A percentile compares a stretch with the other conserved stretches of the same genome.
Evolutionary conservation across 2,797 vertebrate genomes (phyloP).

Genomic region (Liasis olivaceus): DNA sequence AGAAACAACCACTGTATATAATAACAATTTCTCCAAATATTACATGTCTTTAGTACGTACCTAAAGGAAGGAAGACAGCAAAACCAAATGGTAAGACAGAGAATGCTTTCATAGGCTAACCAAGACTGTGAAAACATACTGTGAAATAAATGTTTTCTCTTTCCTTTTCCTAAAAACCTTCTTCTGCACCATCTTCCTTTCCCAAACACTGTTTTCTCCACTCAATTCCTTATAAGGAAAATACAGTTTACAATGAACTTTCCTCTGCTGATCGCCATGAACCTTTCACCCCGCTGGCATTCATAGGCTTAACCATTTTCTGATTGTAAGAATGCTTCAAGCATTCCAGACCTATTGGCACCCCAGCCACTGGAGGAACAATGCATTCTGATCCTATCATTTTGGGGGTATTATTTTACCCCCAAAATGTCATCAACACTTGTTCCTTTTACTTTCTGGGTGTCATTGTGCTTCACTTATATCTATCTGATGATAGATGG

Average conservation of each 20-base stretch:
- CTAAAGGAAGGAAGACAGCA: background rate
- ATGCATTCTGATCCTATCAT: background rate
- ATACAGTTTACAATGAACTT: background rate
- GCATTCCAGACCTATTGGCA: background rate
- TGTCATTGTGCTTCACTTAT: background rate
- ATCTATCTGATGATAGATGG: background rate
- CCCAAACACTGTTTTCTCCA: background rate
- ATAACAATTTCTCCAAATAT: background rate
- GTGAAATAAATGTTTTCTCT: background rate
- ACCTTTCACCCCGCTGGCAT: background rate
- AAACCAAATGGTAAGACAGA: background rate
- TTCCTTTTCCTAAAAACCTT: background rate
- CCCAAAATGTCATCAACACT: background rate
- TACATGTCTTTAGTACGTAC: background rate
- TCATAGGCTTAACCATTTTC: background rate
- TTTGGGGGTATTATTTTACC: background rate
- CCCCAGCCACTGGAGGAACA: background rate
- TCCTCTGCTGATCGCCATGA: background rate
- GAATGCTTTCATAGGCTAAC: background rate
- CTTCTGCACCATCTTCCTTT: background rate
- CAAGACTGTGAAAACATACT: background rate
- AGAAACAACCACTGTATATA: background rate
- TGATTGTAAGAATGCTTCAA: background rate
- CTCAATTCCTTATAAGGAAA: background rate
- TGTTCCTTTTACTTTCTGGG: background rate